A percentile compares a stretch with the other conserved stretches of the same genome.
Evolutionary conservation across 2,888 invertebrate species (phyloP).

Genomic region (Mimas tiliae): DNA sequence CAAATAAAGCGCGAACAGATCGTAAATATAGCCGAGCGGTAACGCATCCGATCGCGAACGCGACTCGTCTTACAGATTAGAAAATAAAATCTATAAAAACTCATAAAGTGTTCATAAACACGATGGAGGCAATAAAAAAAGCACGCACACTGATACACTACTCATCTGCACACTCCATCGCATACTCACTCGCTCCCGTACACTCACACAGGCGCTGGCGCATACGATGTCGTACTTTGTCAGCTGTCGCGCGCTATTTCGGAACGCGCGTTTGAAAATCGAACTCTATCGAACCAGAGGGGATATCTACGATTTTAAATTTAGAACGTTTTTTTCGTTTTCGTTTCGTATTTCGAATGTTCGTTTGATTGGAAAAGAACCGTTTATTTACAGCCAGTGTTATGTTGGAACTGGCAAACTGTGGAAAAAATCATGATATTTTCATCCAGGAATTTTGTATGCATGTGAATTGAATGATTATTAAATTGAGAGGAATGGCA

Average conservation of each 20-base stretch:
- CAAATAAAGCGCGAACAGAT: slow-evolving; percentile 38
- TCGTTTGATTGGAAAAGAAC: slow-evolving; percentile 44
- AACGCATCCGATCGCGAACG: slow-evolving; percentile 68
- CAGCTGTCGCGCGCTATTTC: slow-evolving; percentile 84
- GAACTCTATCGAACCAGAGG: slow-evolving; percentile 75
- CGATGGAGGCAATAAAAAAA: slow-evolving; percentile 81
- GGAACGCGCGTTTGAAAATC: slow-evolving; percentile 72
- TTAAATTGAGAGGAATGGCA: background rate
- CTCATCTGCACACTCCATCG: slow-evolving; percentile 12
- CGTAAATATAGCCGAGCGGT: slow-evolving; percentile 63
- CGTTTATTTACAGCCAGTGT: slow-evolving; percentile 33
- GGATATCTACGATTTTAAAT: slow-evolving; percentile 70
- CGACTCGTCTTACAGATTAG: slow-evolving; percentile 73
- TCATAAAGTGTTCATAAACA: slow-evolving; percentile 84
- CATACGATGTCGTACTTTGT: slow-evolving; percentile 69
- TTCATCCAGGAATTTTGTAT: slow-evolving; percentile 11
- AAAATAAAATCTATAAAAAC: slow-evolving; percentile 82
- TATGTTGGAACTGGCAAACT: slow-evolving; percentile 11
- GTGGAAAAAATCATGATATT: slow-evolving; percentile 4
- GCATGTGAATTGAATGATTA: slow-evolving; percentile 7
- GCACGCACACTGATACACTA: slow-evolving; percentile 35
- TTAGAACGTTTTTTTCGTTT: slow-evolving; percentile 65
- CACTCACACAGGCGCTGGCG: slow-evolving; percentile 18
- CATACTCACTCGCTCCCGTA: slow-evolving; percentile 2
- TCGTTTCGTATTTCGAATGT: slow-evolving; percentile 48